Evolutionary conservation across 2,797 vertebrate genomes (phyloP), one percentile per base, ranked within the genome.

Genomic region (Rhynchotus rufescens): DNA sequence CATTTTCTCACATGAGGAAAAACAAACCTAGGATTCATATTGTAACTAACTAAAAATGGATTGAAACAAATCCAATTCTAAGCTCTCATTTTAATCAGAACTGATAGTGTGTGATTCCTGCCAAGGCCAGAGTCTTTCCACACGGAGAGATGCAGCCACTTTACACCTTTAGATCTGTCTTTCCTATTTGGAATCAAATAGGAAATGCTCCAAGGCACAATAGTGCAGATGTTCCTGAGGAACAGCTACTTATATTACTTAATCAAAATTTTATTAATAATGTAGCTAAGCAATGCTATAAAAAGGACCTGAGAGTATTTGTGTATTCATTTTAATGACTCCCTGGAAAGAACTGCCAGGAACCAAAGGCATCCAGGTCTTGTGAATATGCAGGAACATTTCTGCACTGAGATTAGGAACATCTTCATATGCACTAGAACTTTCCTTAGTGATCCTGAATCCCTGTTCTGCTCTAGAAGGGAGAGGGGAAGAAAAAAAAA

Each of bases 201-300:
- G 13, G 47, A 93, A 84, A 68, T 5, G 4, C 62, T 72, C 88
- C 62, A 77, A 84, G 79, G 56, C 34, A 81, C 71, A 80, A 61
- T 57, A 79, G 51, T 38, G 44, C 79, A 89, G 82, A 47, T 60
- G 61, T 5, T 93, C 90, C 85, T 54, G 2, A 47, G 88, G 88
- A 90, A 86, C 2, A 73, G 56, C 71, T 92, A 82, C 59, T 85
- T 90, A 82, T 85, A 84, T 47, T 42, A 93, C 69, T 90, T 90
- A 94, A 87, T 93, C 61, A 84, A 71, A 61, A 12, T 81, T 88
- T 76, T 76, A 34, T 81, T 95, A 92, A 94, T 83, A 88, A 87
- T 6, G 13, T 19, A 91, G 76, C 25, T 91, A 81, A 52, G 14
- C 12, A 62, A 77, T 16, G 49, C 11, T 30, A 73, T 64, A 94